Evolutionary conservation across 2,888 invertebrate genomes (phyloP), one percentile per base, ranked within the genome.

Genomic region (Acleris emargana): DNA sequence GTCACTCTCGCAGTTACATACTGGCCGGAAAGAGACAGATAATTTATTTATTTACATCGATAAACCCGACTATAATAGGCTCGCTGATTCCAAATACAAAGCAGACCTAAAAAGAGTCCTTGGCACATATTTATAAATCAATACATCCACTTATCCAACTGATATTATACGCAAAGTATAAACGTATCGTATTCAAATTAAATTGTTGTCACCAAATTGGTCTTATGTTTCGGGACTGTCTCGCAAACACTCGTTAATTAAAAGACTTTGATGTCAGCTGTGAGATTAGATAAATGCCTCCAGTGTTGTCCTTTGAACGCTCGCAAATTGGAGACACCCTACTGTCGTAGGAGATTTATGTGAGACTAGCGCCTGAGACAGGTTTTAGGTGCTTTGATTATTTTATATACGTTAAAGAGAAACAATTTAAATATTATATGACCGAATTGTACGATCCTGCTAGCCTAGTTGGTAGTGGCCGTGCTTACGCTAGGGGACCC

Each of bases 251-350:
- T 17, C 54, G 43, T 59, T 64, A 64, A 60, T 64, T 64, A 64
- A 55, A 55, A 50, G 59, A 60, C 64, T 64, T 64, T 64, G 64
- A 64, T 64, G 64, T 64, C 50, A 53, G 43, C 22, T 55, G 42
- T 20, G 43, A 50, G 54, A 59, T 64, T 60, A 60, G 59, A 64
- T 64, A 64, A 64, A 64, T 59, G 59, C 59, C 54, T 53, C 51
- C 53, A 49, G 54, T 50, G 38, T 45, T 52, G 58, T 55, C 64
- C 64, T 64, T 64, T 64, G 54, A 60, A 25, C 52, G 53, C 55
- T 20, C 42, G 42, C 54, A 60, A 64, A 64, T 55, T 64, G 50
- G 59, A 47, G 59, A 50, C 54, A 43, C 59, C 50, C 59, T 49
- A 55, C 54, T 60, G 50, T 60, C 32, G 20, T 49, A 38, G 42